Conservation (phyloP, 1,140 invertebrate genomes). For the Thereuonema tuberculata region DNA sequence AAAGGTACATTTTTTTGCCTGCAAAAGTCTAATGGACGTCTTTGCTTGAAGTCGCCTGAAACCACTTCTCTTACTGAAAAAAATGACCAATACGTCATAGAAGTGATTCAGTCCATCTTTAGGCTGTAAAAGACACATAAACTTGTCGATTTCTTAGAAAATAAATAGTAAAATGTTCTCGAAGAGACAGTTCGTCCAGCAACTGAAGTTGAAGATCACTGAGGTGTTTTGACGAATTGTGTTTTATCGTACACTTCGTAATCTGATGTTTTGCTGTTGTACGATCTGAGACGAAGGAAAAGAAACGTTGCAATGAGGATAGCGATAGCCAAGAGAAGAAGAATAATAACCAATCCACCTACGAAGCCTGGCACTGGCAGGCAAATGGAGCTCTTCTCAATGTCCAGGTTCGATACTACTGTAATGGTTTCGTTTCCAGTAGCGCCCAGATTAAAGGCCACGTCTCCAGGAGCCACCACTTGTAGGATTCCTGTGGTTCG, state of each 20-base stretch:
- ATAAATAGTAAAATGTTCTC: no score
- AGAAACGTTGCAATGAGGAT: slow-evolving; percentile 81
- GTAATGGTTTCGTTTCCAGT: slow-evolving; percentile 66
- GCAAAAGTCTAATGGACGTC: no score
- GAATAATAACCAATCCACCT: slow-evolving; percentile 74
- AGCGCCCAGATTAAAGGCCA: slow-evolving; percentile 67
- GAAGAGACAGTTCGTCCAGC: no score
- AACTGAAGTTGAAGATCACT: no score
- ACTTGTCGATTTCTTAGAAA: no score
- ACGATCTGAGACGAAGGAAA: slow-evolving; percentile 46
- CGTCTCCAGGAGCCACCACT: slow-evolving; percentile 83
- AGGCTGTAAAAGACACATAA: no score
- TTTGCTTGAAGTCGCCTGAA: no score
- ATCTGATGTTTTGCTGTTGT: neutral
- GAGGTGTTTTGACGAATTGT: neutral
- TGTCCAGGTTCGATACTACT: slow-evolving; percentile 39
- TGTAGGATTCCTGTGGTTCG: slow-evolving; percentile 80
- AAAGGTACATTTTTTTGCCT: no score
- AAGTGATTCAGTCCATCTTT: no score
- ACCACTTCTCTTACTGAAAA: no score
- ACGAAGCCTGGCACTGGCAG: slow-evolving; percentile 87
- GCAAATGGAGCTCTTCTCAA: slow-evolving; percentile 50
- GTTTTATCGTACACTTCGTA: neutral
- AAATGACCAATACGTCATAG: no score
- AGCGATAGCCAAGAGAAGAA: slow-evolving; percentile 74